Evolutionary conservation across 2,113 vertebrate genomes (phyloP).

Genomic region (Nanorana parkeri): DNA sequence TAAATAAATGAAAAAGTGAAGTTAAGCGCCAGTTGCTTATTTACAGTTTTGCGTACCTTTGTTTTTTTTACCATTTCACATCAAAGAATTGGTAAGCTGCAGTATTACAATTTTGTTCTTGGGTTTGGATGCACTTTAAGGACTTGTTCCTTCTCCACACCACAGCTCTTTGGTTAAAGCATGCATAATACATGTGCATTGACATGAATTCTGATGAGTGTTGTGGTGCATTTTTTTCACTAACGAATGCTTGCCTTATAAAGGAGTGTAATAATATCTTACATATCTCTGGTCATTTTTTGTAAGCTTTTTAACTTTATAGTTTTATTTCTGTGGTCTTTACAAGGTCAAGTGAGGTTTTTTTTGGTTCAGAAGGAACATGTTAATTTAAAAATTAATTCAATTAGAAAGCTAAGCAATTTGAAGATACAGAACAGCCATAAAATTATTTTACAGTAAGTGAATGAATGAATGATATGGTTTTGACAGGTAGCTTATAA

Average conservation of each 20-base stretch:
- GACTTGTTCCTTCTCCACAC: too few relatives aligned
- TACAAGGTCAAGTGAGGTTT: neutral
- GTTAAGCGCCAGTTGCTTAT: too few relatives aligned
- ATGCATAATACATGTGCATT: neutral
- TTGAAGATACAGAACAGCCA: neutral
- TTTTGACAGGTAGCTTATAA: too few relatives aligned
- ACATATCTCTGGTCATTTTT: neutral
- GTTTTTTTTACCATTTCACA: too few relatives aligned
- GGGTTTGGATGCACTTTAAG: too few relatives aligned
- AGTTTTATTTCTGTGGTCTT: neutral
- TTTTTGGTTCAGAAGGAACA: neutral
- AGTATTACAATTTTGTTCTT: neutral
- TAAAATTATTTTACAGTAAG: neutral
- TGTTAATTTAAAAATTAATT: conserved; percentile 4
- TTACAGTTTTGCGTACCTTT: too few relatives aligned
- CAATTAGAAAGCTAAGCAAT: neutral
- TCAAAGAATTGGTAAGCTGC: too few relatives aligned
- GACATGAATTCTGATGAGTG: too few relatives aligned
- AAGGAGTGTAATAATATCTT: neutral
- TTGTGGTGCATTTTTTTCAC: too few relatives aligned
- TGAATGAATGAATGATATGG: neutral
- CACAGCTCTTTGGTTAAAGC: too few relatives aligned
- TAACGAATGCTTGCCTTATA: too few relatives aligned
- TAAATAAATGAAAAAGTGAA: too few relatives aligned
- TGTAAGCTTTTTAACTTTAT: neutral